Conservation (phyloP, 2,797 vertebrate genomes). For the Danio kyathit region DNA sequence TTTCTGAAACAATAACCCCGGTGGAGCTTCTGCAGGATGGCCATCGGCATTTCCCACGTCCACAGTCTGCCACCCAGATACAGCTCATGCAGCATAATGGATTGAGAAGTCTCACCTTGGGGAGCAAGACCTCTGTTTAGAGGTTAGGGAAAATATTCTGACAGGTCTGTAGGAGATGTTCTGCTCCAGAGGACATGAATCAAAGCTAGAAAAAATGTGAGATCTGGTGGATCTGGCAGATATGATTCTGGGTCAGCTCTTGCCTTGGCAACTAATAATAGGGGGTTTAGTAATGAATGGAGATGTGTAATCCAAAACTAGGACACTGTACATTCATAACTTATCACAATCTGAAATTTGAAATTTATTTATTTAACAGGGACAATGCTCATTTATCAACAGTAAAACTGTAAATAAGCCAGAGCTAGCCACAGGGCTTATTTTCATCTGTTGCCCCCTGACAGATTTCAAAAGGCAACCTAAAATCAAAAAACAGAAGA, state of each 20-base stretch:
- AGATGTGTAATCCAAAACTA: neutral
- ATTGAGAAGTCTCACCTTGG: slow-evolving; percentile 13
- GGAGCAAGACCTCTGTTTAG: slow-evolving; percentile 19
- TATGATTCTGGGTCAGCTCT: slow-evolving; percentile 16
- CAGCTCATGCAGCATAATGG: slow-evolving; percentile 64
- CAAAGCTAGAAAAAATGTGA: slow-evolving; percentile 10
- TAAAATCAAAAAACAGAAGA: too few species aligned
- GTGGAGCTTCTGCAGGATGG: slow-evolving; percentile 10
- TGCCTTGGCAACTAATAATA: slow-evolving; percentile 14
- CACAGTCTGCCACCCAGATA: slow-evolving; percentile 53
- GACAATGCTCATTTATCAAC: too few species aligned
- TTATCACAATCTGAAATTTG: too few species aligned
- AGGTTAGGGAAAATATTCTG: slow-evolving; percentile 25
- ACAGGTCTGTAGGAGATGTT: neutral
- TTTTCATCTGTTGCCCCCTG: too few species aligned
- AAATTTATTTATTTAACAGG: too few species aligned
- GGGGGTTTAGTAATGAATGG: neutral
- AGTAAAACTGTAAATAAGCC: too few species aligned
- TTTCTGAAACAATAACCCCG: slow-evolving; percentile 20
- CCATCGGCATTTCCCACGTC: slow-evolving; percentile 47
- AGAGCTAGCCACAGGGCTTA: too few species aligned
- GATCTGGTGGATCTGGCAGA: neutral
- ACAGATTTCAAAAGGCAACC: too few species aligned
- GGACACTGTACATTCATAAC: neutral
- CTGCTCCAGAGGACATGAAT: slow-evolving; percentile 2